These are phyloP conservation scores for Vultur gryphus DNA, from an alignment of 2,797 vertebrate genomes.

Conservation along the genomic window DNA sequence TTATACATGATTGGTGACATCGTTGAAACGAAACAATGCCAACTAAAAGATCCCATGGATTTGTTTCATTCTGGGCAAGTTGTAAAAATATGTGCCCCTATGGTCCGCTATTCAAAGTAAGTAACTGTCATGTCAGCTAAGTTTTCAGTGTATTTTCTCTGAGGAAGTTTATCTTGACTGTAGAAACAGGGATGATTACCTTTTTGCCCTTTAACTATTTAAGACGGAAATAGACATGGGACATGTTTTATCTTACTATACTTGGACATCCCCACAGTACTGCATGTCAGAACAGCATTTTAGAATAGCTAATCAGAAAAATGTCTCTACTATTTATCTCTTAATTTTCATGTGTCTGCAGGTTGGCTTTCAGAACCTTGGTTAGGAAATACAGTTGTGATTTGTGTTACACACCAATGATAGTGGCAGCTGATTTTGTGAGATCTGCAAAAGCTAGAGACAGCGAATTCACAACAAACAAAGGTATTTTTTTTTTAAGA, in stretches of 20 bases:
- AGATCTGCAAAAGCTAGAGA: slow-evolving; percentile 93
- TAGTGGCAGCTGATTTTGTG: slow-evolving; percentile 93
- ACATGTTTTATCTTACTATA: background rate
- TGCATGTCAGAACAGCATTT: background rate
- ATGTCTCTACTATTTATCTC: background rate
- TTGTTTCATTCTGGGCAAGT: slow-evolving; percentile 85
- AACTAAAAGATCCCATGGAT: slow-evolving; percentile 74
- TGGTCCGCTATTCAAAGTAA: slow-evolving; percentile 99
- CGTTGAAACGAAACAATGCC: slow-evolving; percentile 28
- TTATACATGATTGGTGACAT: slow-evolving; percentile 40
- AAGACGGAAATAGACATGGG: background rate
- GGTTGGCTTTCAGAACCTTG: slow-evolving; percentile 90
- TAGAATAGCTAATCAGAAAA: background rate
- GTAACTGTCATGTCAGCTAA: slow-evolving; percentile 8
- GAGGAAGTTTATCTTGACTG: background rate
- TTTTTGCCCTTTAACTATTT: background rate
- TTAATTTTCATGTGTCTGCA: slow-evolving; percentile 55
- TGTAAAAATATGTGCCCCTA: slow-evolving; percentile 91
- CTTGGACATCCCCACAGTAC: background rate
- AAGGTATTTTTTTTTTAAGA: slow-evolving; percentile 71
- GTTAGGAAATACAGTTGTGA: slow-evolving; percentile 93
- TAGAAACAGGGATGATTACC: background rate
- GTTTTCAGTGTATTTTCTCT: background rate
- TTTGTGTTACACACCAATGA: slow-evolving; percentile 97
- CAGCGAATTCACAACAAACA: slow-evolving; percentile 94